A percentile compares a stretch with the other conserved stretches of the same genome.
Conservation (phyloP, 2,888 invertebrate genomes). For the Platynereis dumerilii region DNA sequence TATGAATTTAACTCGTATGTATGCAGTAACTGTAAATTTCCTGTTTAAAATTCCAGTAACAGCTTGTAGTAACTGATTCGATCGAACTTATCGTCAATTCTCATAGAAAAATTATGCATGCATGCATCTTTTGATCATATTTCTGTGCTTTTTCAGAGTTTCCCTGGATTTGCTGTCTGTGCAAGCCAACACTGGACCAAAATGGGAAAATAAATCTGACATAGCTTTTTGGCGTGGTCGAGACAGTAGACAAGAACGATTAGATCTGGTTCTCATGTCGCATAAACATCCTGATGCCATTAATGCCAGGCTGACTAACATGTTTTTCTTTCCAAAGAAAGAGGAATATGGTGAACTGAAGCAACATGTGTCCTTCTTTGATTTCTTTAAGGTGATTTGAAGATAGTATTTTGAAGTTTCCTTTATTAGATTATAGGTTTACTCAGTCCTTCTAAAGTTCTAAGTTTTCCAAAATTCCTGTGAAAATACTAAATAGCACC, state of each 20-base stretch:
- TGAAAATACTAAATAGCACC: no score
- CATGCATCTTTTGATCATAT: no score
- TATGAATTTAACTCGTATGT: no score
- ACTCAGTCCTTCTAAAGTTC: no score
- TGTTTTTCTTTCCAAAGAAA: slow-evolving; percentile 92
- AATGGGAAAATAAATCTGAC: slow-evolving; percentile 78
- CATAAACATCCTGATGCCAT: slow-evolving; percentile 78
- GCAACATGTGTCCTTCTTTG: slow-evolving; percentile 85
- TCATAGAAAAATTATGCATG: no score
- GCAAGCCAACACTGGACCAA: slow-evolving; percentile 74
- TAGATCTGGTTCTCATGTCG: slow-evolving; percentile 82
- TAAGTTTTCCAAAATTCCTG: no score
- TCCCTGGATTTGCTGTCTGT: slow-evolving; percentile 89
- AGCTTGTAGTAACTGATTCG: no score
- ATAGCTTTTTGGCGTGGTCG: slow-evolving; percentile 91
- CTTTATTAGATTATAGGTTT: no score
- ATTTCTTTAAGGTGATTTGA: slow-evolving; percentile 87
- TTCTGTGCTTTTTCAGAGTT: slow-evolving; percentile 76
- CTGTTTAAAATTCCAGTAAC: no score
- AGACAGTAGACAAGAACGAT: slow-evolving; percentile 84
- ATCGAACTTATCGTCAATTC: no score
- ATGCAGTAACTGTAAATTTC: no score
- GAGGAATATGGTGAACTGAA: slow-evolving; percentile 82
- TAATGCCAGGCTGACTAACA: slow-evolving; percentile 91
- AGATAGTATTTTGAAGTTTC: no score